Evolutionary conservation across 2,113 vertebrate genomes (phyloP).

Genomic region (Psittacula cyanocephala): DNA sequence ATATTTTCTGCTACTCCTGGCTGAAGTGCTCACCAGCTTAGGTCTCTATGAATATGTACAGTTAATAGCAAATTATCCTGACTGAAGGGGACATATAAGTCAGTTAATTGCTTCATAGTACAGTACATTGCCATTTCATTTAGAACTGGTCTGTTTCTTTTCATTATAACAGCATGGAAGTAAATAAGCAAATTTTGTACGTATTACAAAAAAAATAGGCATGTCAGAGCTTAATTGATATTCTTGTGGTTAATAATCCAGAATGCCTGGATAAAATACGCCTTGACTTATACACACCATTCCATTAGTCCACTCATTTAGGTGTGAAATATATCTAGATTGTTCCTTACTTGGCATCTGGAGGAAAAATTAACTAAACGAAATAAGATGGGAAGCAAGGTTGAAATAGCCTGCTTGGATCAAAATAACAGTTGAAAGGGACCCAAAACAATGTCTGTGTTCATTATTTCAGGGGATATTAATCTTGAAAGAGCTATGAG

Average conservation of each 20-base stretch:
- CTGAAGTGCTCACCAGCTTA: not conserved
- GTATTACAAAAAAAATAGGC: conserved; percentile 61
- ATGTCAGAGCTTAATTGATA: conserved; percentile 54
- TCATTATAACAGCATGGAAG: conserved; percentile 44
- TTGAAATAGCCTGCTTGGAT: not conserved
- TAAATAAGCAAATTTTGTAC: conserved; percentile 66
- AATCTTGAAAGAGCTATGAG: conserved; percentile 2
- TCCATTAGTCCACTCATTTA: conserved; percentile 45
- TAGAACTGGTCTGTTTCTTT: conserved; percentile 63
- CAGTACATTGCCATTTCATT: conserved; percentile 50
- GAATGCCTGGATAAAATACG: conserved; percentile 29
- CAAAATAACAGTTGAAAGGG: not conserved
- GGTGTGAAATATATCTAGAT: conserved; percentile 7
- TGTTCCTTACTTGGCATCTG: not conserved
- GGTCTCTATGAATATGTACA: not conserved
- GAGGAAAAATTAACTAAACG: not conserved
- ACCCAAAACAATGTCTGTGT: not conserved
- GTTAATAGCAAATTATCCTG: conserved; percentile 17
- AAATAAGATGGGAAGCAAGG: not conserved
- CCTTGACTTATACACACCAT: not conserved
- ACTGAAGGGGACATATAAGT: conserved; percentile 44
- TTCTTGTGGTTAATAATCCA: conserved; percentile 56
- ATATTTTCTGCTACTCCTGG: not conserved
- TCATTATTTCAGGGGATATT: not conserved
- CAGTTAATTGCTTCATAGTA: conserved; percentile 65